Evolutionary conservation across 2,797 vertebrate genomes (phyloP), one percentile per base, ranked within the genome.

Genomic region (Megaceryle alcyon): DNA sequence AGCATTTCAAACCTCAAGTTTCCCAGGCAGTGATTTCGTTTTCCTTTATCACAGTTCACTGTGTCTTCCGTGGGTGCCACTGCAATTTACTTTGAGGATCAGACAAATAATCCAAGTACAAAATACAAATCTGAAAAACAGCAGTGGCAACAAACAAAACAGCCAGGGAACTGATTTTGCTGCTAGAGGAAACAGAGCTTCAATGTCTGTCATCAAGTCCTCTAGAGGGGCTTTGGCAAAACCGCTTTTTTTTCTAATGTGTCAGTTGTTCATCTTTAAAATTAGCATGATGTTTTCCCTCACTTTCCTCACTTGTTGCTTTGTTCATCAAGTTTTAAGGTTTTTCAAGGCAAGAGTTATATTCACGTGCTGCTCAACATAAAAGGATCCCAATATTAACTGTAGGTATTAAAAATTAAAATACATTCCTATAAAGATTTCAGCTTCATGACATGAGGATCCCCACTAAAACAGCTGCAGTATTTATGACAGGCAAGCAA

Each of bases 221-320:
- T 69, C 20, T n/a, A 75, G 12, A 0, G 6, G 33, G 54, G 35
- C 46, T 90, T 90, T 81, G 69, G 61, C 63, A 82, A 76, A 82
- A 91, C 7, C 25, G 25, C 6, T 73, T 46, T 69, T 83, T 63
- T 88, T 28, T 51, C 31, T 56, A 31, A 72, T 14, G 22, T 43
- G 61, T 86, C 93, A 86, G 8, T 39, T 75, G 37, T 37, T 93
- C 35, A 29, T 94, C 46, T 60, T 78, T 44, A 90, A 90, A 95
- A 88, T 5, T 3, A 95, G 19, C 12, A 14, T 41, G 73, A n/a
- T 61, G 15, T 88, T 94, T 87, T 83, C 59, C 61, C 59, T 94
- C 35, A 12, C 21, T 44, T 23, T 31, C 4, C 22, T 78, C 28
- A 64, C 39, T 79, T 90, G 17, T 83, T 91, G 59, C 68, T 90